Evolutionary conservation across 64 coral and sea anemone genomes (phyloP).

Genomic region (Acropora yongei): DNA sequence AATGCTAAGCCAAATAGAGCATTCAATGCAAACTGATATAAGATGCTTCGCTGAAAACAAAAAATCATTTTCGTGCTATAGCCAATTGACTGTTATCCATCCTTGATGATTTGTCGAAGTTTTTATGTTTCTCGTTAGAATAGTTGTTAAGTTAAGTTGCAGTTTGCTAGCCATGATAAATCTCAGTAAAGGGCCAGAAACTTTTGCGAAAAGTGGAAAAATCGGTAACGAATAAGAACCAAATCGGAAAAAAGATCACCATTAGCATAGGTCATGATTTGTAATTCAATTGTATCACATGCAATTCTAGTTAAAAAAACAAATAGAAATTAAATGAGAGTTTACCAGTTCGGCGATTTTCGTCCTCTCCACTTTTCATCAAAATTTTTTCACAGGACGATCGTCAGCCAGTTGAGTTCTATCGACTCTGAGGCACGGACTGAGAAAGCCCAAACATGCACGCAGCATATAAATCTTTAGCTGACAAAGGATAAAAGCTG

Average conservation of each 20-base stretch:
- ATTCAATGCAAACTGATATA: background rate
- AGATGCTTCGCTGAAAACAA: background rate
- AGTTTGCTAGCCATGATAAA: too few species aligned
- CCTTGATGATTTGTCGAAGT: too few species aligned
- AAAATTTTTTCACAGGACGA: background rate
- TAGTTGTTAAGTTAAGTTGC: too few species aligned
- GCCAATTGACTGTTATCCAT: too few species aligned
- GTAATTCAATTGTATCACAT: background rate
- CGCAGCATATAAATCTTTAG: background rate
- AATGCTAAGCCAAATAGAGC: too few species aligned
- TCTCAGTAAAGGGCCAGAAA: background rate
- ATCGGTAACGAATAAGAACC: background rate
- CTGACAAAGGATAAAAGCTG: background rate
- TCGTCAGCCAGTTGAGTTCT: background rate
- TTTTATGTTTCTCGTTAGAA: too few species aligned
- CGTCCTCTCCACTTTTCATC: background rate
- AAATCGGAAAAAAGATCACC: background rate
- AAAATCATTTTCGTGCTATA: background rate
- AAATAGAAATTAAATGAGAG: background rate
- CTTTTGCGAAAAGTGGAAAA: background rate
- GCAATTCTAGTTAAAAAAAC: background rate
- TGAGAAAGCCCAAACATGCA: background rate
- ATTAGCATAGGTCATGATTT: background rate
- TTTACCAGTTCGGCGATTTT: background rate
- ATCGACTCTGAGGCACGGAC: background rate